Evolutionary conservation across 1,140 invertebrate genomes (phyloP).

Genomic region (Drosophila bocki): DNA sequence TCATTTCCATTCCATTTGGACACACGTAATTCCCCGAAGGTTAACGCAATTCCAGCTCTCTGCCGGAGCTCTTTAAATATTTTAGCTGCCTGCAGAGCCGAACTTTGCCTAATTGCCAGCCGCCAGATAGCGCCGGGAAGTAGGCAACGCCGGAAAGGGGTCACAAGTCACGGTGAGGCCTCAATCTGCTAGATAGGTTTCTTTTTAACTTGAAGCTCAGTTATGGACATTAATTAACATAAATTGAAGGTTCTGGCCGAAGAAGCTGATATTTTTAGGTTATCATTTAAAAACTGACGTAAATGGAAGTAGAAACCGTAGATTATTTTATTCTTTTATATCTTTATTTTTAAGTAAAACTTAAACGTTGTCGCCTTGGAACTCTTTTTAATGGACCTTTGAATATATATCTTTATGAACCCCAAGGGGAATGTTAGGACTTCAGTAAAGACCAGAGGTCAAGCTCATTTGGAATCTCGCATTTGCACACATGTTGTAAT

Average conservation of each 20-base stretch:
- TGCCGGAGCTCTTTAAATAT: conserved; percentile 62
- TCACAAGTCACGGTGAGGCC: conserved; percentile 21
- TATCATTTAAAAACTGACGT: background rate
- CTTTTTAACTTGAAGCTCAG: background rate
- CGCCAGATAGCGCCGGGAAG: conserved; percentile 34
- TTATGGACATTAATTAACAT: conserved; percentile 1
- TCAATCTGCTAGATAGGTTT: background rate
- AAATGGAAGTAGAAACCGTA: too few species aligned
- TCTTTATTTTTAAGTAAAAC: background rate
- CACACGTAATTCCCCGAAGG: conserved; percentile 66
- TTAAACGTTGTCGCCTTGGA: background rate
- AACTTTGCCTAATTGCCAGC: conserved; percentile 65
- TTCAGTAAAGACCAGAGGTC: conserved; percentile 16
- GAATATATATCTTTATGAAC: background rate
- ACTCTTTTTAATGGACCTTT: too few species aligned
- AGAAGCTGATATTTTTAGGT: background rate
- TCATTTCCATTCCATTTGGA: conserved; percentile 76
- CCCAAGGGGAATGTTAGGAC: background rate
- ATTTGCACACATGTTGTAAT: conserved; percentile 42
- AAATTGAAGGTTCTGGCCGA: background rate
- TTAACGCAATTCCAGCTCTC: conserved; percentile 39
- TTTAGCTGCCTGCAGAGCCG: conserved; percentile 56
- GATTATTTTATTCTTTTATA: background rate
- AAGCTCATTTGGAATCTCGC: conserved; percentile 10
- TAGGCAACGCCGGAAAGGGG: conserved; percentile 33